Percentiles rank a stretch among this genome's conserved stretches.
phyloP scores from a whole-genome alignment of 2,888 invertebrate species.

The Andricus quercusramuli region DNA sequence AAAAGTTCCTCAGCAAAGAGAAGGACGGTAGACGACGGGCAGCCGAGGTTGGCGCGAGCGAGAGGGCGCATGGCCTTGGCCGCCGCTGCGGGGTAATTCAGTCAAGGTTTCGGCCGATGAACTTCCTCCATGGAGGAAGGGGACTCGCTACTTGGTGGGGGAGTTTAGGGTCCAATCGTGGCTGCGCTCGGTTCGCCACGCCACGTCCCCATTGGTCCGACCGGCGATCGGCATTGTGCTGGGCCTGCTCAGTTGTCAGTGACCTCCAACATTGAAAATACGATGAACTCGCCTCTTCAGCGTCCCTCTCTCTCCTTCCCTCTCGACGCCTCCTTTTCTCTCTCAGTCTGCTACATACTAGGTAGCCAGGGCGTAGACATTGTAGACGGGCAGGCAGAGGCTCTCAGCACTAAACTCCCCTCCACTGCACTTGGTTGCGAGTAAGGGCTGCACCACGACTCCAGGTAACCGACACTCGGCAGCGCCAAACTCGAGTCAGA shows the following conservation, averaged over 20 bases:
- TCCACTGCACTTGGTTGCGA: slow-evolving; percentile 58
- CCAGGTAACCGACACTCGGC: slow-evolving; percentile 75
- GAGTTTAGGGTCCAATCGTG: slow-evolving; percentile 59
- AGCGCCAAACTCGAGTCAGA: slow-evolving; percentile 76
- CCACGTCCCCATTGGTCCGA: slow-evolving; percentile 61
- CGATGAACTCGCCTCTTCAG: slow-evolving; percentile 84
- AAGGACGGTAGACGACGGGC: slow-evolving; percentile 55
- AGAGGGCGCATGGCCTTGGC: slow-evolving; percentile 84
- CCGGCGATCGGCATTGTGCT: slow-evolving; percentile 78
- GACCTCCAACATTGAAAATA: slow-evolving; percentile 91
- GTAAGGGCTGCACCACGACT: slow-evolving; percentile 74
- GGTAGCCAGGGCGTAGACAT: slow-evolving; percentile 81
- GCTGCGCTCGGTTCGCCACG: slow-evolving; percentile 66
- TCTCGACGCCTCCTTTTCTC: slow-evolving; percentile 45
- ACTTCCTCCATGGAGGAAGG: slow-evolving; percentile 80
- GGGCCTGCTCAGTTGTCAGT: slow-evolving; percentile 84
- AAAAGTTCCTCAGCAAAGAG: slow-evolving; percentile 41
- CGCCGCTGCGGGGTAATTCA: slow-evolving; percentile 86
- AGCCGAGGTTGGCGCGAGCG: slow-evolving; percentile 63
- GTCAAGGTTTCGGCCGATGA: slow-evolving; percentile 93
- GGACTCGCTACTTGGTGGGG: slow-evolving; percentile 62
- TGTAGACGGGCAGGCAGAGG: slow-evolving; percentile 65
- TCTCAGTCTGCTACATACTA: slow-evolving; percentile 78
- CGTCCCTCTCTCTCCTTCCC: slow-evolving; percentile 74
- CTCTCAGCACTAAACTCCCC: slow-evolving; percentile 56